Evolutionary conservation across 2,888 invertebrate genomes (phyloP).

Genomic region (Sinodicranocentrus sp.): DNA sequence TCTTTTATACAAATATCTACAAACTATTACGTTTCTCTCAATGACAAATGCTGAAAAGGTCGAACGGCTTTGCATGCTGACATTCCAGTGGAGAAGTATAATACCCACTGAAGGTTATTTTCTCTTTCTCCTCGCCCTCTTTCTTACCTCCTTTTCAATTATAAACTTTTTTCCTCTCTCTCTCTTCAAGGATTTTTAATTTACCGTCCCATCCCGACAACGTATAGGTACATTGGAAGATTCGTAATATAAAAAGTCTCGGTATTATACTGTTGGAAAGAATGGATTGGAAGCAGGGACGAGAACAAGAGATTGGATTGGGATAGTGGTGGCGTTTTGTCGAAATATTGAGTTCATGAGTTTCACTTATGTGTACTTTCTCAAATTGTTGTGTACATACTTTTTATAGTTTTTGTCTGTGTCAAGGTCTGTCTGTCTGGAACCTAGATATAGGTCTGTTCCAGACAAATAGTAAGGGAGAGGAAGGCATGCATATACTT

Average conservation of each 20-base stretch:
- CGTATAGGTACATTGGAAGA: neutral
- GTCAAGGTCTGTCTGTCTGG: conserved; percentile 66
- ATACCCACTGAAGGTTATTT: too few relatives aligned
- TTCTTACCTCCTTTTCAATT: conserved; percentile 6
- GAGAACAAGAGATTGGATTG: conserved; percentile 30
- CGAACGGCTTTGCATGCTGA: too few relatives aligned
- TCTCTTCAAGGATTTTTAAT: conserved; percentile 33
- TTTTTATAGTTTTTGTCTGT: conserved; percentile 49
- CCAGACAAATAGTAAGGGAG: conserved; percentile 32
- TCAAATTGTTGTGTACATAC: neutral
- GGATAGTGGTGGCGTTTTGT: conserved; percentile 23
- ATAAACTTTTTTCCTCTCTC: conserved; percentile 22
- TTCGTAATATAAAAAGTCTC: neutral
- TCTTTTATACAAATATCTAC: too few relatives aligned
- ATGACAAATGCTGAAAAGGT: too few relatives aligned
- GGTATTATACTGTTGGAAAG: neutral
- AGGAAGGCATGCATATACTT: conserved; percentile 12
- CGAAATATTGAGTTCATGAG: conserved; percentile 33
- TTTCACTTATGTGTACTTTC: conserved; percentile 4
- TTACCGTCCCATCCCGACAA: neutral
- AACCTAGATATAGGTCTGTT: conserved; percentile 37
- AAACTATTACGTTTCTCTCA: too few relatives aligned
- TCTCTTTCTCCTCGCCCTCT: neutral
- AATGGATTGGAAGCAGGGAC: conserved; percentile 2
- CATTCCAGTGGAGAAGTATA: too few relatives aligned